Evolutionary conservation across 2,113 vertebrate genomes (phyloP).

Genomic region (Callithrix jacchus): DNA sequence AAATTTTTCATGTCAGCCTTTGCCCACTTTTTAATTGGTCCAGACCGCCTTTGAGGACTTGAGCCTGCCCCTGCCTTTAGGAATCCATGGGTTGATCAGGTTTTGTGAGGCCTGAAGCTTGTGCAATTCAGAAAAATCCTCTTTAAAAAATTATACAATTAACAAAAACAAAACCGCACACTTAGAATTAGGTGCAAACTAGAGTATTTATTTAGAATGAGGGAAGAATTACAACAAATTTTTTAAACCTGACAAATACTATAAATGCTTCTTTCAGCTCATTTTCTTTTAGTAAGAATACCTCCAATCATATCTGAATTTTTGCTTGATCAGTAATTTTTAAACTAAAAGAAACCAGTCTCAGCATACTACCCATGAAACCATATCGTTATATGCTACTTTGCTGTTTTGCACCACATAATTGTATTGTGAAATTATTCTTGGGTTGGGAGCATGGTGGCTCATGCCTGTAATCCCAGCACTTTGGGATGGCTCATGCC

Average conservation of each 20-base stretch:
- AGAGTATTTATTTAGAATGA: background rate
- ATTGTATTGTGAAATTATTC: background rate
- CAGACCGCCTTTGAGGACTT: fast-evolving
- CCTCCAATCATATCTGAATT: background rate
- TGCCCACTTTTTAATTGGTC: background rate
- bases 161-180: background rate
- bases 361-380: background rate
- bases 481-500: too few relatives aligned
- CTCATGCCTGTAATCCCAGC: too few relatives aligned
- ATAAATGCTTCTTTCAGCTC: background rate
- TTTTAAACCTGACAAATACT: background rate
- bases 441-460: background rate
- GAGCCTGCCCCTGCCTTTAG: background rate
- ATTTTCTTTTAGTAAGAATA: background rate
- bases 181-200: background rate
- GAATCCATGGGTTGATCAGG: too few relatives aligned
- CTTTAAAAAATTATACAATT: background rate
- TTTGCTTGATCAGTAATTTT: background rate
- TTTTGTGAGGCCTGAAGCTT: background rate
- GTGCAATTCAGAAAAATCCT: background rate
- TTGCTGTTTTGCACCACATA: background rate
- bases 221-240: background rate
- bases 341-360: background rate
- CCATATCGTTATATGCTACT: background rate
- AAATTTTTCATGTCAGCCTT: background rate